Evolutionary conservation across 2,113 vertebrate species (phyloP).

Genomic region (Ammodramus savannarum): DNA sequence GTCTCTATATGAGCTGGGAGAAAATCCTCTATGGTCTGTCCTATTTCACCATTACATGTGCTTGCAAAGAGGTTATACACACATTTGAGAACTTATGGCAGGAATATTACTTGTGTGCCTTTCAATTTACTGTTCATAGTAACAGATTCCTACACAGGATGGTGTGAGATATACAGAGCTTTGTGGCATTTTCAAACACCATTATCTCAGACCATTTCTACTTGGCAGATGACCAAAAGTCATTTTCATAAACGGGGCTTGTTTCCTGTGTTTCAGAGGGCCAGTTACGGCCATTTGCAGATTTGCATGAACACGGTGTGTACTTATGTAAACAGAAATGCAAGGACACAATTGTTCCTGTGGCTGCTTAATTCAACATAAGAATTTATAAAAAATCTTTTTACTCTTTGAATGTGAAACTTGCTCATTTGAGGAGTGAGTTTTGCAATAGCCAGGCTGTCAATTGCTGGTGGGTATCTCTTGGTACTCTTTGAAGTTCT

Average conservation of each 20-base stretch:
- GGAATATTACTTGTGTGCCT: neutral
- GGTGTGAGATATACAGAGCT: neutral
- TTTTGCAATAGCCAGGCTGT: neutral
- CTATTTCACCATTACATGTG: neutral
- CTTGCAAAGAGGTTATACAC: neutral
- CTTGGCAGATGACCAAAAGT: neutral
- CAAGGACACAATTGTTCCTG: neutral
- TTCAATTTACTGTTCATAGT: neutral
- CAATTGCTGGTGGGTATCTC: neutral
- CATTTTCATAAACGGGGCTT: neutral
- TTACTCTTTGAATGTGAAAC: neutral
- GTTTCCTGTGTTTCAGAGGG: neutral
- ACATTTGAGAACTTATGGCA: accelerated
- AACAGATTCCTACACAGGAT: neutral
- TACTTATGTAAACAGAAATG: neutral
- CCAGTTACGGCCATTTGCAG: neutral
- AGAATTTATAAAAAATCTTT: neutral
- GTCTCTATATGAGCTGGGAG: neutral
- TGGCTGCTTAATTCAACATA: neutral
- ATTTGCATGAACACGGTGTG: neutral
- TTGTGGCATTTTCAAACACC: neutral
- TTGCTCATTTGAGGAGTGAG: neutral
- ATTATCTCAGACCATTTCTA: neutral
- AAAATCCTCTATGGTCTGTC: neutral
- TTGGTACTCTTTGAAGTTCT: neutral